Conservation (phyloP, 2,113 vertebrate species). For the Syngnathus floridae region DNA sequence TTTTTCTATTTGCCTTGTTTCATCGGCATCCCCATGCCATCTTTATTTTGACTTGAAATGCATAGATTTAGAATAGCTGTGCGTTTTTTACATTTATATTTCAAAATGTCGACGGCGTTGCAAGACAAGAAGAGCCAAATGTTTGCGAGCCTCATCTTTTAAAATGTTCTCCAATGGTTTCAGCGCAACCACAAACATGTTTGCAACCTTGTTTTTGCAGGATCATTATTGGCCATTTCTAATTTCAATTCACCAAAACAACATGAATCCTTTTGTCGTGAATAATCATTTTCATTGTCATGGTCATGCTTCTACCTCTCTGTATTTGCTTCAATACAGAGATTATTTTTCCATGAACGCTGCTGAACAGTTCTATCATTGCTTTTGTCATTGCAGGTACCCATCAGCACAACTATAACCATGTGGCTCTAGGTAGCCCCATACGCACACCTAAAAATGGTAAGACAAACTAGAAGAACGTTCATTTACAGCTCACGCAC, state of each 20-base stretch:
- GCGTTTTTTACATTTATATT: constrained; percentile 18
- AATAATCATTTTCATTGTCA: constrained; percentile 42
- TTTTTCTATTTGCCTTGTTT: not conserved
- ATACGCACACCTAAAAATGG: constrained; percentile 92
- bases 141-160: constrained; percentile 6
- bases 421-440: constrained; percentile 86
- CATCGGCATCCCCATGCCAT: not conserved
- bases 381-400: constrained; percentile 84
- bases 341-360: constrained; percentile 29
- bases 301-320: constrained; percentile 19
- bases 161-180: constrained; percentile 5
- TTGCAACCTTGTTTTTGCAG: constrained; percentile 26
- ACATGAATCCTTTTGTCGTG: constrained; percentile 14
- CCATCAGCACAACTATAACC: constrained; percentile 92
- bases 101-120: constrained; percentile 23
- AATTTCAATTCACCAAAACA: not conserved
- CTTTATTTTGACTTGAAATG: not conserved
- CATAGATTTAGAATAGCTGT: constrained; percentile 1
- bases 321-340: constrained; percentile 35
- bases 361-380: constrained; percentile 59
- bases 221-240: constrained; percentile 5
- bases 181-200: constrained; percentile 4
- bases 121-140: constrained; percentile 33
- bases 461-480: constrained; percentile 69
- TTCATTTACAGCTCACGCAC: constrained; percentile 8